Evolutionary conservation across 2,113 vertebrate species (phyloP).

Genomic region (Hemicordylus capensis): DNA sequence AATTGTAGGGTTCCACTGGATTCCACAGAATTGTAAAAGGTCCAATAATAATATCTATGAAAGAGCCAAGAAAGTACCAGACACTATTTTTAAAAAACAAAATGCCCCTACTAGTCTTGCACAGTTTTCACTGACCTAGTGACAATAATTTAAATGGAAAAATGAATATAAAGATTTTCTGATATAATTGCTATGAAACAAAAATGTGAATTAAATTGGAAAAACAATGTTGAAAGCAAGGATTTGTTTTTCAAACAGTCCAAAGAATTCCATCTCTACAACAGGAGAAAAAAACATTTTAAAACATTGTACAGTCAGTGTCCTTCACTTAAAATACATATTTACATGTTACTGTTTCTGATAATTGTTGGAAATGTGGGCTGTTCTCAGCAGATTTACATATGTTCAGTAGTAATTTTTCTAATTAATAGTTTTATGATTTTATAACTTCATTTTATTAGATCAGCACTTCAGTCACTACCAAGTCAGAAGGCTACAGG

Average conservation of each 20-base stretch:
- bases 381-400: background rate
- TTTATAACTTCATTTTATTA: no score
- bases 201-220: background rate
- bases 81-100: slow-evolving; percentile 57
- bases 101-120: slow-evolving; percentile 44
- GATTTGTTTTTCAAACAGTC: background rate
- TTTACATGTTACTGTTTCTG: background rate
- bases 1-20: slow-evolving; percentile 62
- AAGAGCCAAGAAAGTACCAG: slow-evolving; percentile 58
- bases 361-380: background rate
- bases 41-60: slow-evolving; percentile 64
- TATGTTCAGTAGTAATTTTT: no score
- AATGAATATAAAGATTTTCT: background rate
- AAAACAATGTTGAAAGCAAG: background rate
- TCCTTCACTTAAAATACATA: background rate
- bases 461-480: no score
- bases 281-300: background rate
- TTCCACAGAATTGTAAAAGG: slow-evolving; percentile 71
- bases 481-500: no score
- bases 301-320: background rate
- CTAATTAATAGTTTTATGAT: no score
- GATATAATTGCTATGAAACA: background rate
- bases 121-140: slow-evolving; percentile 51
- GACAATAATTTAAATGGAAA: slow-evolving; percentile 14
- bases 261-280: background rate